Evolutionary conservation across 1,140 invertebrate genomes (phyloP).

Genomic region (Drosophila santomea): DNA sequence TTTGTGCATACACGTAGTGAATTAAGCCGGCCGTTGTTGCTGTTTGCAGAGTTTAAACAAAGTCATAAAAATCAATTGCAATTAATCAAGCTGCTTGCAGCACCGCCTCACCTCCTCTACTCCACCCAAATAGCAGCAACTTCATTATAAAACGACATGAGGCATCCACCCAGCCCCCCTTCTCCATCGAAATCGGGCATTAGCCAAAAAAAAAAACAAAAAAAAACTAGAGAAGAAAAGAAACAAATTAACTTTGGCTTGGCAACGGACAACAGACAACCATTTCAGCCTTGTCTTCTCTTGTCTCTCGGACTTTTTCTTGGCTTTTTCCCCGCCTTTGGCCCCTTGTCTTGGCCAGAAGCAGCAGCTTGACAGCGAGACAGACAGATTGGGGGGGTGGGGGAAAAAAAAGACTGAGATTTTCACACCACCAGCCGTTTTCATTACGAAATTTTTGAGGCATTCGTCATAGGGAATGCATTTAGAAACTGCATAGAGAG

Average conservation of each 20-base stretch:
- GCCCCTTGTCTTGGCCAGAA: constrained; percentile 20
- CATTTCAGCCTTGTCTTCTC: constrained; percentile 42
- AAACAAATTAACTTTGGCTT: constrained; percentile 49
- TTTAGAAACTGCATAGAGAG: not conserved
- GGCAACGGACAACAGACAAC: constrained; percentile 26
- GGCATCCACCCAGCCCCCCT: constrained; percentile 29
- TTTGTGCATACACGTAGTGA: constrained; percentile 9
- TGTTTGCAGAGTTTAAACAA: constrained; percentile 49
- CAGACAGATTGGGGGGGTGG: constrained; percentile 5
- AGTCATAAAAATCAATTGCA: constrained; percentile 74
- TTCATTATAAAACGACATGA: constrained; percentile 52
- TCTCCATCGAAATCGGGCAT: not conserved
- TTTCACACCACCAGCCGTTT: constrained; percentile 23
- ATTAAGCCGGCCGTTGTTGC: constrained; percentile 15
- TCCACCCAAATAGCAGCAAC: constrained; percentile 23
- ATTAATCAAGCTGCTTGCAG: constrained; percentile 58
- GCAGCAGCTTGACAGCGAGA: constrained; percentile 16
- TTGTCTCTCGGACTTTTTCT: constrained; percentile 28
- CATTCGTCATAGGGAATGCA: constrained; percentile 13
- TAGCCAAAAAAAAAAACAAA: constrained; percentile 33
- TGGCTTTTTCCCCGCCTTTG: constrained; percentile 17
- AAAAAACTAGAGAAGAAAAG: constrained; percentile 11
- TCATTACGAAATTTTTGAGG: constrained; percentile 23
- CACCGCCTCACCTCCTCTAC: not conserved
- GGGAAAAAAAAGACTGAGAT: not conserved